Percentiles rank a stretch among this genome's conserved stretches.
Conservation (phyloP, 2,113 vertebrate species). For the Pluvialis apricaria region DNA sequence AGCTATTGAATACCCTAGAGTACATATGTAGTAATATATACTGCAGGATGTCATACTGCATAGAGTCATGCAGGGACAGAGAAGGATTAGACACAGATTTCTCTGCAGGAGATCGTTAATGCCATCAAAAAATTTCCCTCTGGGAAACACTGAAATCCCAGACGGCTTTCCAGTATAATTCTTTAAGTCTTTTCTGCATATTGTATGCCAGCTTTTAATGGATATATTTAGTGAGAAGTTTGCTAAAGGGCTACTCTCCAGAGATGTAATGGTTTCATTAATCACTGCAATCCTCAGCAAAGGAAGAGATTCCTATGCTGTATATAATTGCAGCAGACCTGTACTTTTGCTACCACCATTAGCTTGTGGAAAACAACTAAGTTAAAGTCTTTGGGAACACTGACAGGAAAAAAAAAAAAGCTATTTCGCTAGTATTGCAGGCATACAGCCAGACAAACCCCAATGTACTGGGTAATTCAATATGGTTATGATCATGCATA, state of each 20-base stretch:
- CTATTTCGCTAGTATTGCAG: neutral
- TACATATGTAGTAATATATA: neutral
- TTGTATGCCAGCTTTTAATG: slow-evolving; percentile 18
- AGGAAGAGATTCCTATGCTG: neutral
- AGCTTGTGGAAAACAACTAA: neutral
- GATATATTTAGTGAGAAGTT: slow-evolving; percentile 11
- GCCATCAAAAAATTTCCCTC: slow-evolving; percentile 14
- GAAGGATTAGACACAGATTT: slow-evolving; percentile 35
- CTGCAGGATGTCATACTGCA: neutral
- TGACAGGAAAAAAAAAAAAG: neutral
- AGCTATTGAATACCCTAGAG: neutral
- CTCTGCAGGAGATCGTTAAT: slow-evolving; percentile 5
- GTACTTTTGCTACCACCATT: neutral
- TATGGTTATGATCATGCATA: neutral
- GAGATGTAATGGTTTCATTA: slow-evolving; percentile 10
- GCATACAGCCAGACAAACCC: neutral
- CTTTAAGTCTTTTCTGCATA: slow-evolving; percentile 21
- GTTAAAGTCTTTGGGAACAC: neutral
- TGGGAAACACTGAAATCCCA: slow-evolving; percentile 34
- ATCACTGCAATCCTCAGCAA: neutral
- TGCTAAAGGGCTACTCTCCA: slow-evolving; percentile 11
- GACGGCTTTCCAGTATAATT: neutral
- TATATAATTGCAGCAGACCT: neutral
- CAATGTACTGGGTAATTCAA: neutral
- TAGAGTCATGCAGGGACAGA: neutral